phyloP scores from a whole-genome alignment of 2,888 invertebrate genomes.

The Dicyrtoma fusca region DNA sequence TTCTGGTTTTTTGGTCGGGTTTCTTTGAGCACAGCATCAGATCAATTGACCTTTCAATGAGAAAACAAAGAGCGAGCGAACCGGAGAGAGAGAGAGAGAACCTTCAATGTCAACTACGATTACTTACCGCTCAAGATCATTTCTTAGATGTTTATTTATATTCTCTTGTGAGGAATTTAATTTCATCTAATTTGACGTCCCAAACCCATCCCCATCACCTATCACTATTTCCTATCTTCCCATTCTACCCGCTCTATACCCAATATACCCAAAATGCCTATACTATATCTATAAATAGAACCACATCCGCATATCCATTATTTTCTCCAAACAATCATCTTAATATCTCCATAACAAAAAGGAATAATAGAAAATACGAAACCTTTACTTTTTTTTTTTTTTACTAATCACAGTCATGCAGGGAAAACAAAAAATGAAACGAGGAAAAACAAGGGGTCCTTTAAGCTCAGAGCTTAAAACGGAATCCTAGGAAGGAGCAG shows the following conservation, averaged over 20 bases:
- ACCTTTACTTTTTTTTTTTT: too few relatives aligned
- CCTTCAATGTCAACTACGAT: constrained; percentile 21
- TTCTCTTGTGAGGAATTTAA: neutral
- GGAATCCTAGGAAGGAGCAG: constrained; percentile 15
- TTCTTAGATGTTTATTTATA: constrained; percentile 10
- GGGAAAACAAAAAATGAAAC: constrained; percentile 13
- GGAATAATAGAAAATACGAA: constrained; percentile 4
- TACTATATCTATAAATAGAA: neutral
- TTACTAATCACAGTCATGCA: constrained; percentile 30
- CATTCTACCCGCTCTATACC: neutral
- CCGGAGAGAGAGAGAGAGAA: constrained; percentile 10
- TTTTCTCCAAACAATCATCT: neutral
- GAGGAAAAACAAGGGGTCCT: constrained; percentile 37
- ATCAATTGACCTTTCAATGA: constrained; percentile 38
- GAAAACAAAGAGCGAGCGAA: constrained; percentile 19
- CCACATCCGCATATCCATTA: neutral
- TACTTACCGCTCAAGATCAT: constrained; percentile 9
- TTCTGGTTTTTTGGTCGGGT: constrained; percentile 15
- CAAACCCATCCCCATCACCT: neutral
- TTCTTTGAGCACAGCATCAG: constrained; percentile 32
- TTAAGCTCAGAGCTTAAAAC: constrained; percentile 29
- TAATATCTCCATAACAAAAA: neutral
- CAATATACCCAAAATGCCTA: neutral
- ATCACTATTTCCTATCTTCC: constrained; percentile 3
- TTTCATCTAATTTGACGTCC: constrained; percentile 9